Evolutionary conservation across 2,797 vertebrate species (phyloP).

Genomic region (Gymnoscopelus braueri): DNA sequence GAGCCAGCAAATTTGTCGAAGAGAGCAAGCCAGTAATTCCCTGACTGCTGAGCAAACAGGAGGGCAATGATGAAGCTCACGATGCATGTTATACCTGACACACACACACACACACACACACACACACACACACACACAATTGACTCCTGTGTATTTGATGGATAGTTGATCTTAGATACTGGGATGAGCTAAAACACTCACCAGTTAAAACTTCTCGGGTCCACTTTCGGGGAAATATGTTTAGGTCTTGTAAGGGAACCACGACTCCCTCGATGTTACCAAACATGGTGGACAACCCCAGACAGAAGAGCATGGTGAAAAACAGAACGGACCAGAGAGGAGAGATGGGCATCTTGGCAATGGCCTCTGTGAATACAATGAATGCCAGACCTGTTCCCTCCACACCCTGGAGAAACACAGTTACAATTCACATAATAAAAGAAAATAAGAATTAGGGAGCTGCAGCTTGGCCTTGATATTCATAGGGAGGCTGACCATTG

Average conservation of each 20-base stretch:
- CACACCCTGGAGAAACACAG: slow-evolving; percentile 83
- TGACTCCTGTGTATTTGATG: not conserved
- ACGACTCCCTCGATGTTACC: slow-evolving; percentile 92
- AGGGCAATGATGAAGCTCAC: slow-evolving; percentile 83
- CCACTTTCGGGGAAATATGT: slow-evolving; percentile 81
- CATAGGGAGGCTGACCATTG: no score
- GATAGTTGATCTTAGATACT: not conserved
- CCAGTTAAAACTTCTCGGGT: slow-evolving; percentile 91
- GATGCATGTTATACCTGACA: slow-evolving; percentile 85
- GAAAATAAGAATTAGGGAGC: not conserved
- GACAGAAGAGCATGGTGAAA: slow-evolving; percentile 94
- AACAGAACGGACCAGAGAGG: slow-evolving; percentile 92
- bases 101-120: slow-evolving; percentile 9
- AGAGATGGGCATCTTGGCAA: slow-evolving; percentile 93
- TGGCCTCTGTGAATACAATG: slow-evolving; percentile 97
- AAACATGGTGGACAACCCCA: slow-evolving; percentile 94
- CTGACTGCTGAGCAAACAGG: slow-evolving; percentile 89
- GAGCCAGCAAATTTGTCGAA: slow-evolving; percentile 92
- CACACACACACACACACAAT: not conserved
- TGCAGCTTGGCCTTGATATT: no score
- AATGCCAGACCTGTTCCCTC: slow-evolving; percentile 96
- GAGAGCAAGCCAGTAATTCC: slow-evolving; percentile 93
- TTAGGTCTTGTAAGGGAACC: slow-evolving; percentile 89
- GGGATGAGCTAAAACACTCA: slow-evolving; percentile 45
- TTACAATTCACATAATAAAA: not conserved